Conservation (phyloP, 1,140 invertebrate genomes). For the Neodiprion fabricii region DNA sequence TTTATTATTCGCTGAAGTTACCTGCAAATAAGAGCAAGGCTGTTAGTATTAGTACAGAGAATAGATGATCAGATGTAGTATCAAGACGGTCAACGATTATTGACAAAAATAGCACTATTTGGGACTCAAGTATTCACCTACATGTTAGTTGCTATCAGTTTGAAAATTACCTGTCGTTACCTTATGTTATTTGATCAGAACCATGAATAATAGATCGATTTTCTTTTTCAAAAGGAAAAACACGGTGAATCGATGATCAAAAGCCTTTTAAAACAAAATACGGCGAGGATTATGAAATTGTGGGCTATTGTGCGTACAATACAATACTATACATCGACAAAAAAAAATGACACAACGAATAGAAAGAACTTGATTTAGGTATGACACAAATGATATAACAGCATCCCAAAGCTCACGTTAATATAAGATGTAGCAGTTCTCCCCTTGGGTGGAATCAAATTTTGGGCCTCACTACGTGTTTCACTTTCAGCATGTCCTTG, state of each 20-base stretch:
- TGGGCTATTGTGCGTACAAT: no score
- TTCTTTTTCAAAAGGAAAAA: no score
- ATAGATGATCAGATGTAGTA: no score
- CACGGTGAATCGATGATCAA: no score
- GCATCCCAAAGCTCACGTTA: conserved; percentile 54
- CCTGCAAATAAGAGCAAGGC: conserved; percentile 41
- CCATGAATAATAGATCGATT: no score
- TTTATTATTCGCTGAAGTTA: conserved; percentile 61
- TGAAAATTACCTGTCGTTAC: conserved; percentile 37
- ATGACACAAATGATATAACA: conserved; percentile 12
- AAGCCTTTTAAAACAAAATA: no score
- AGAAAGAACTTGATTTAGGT: no score
- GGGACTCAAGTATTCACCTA: conserved; percentile 31
- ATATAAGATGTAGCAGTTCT: conserved; percentile 68
- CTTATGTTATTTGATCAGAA: no score
- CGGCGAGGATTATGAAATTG: no score
- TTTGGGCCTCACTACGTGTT: conserved; percentile 46
- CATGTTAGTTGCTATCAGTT: conserved; percentile 42
- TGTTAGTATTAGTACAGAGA: no score
- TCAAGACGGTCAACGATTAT: neutral
- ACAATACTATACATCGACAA: conserved; percentile 7
- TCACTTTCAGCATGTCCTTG: conserved; percentile 51
- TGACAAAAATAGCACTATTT: conserved; percentile 30
- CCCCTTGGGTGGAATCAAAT: conserved; percentile 62
- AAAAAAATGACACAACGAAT: conserved; percentile 6